phyloP scores from a whole-genome alignment of 2,797 vertebrate genomes.

The Arnoldichthys spilopterus region DNA sequence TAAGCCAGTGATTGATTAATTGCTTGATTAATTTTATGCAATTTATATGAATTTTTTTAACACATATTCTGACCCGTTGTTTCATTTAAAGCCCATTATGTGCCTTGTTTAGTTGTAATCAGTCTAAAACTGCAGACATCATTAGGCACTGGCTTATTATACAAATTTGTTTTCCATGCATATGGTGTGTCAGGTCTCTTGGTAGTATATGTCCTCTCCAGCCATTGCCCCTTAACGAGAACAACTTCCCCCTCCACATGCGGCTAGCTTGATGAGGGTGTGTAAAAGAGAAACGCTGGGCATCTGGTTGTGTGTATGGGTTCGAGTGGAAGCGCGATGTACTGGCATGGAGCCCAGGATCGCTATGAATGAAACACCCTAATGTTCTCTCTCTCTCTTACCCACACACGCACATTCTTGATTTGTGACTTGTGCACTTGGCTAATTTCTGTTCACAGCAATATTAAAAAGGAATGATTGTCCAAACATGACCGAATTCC shows the following conservation, averaged over 20 bases:
- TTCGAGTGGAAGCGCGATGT: not conserved
- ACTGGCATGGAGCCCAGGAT: conserved; percentile 8
- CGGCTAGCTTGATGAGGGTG: not conserved
- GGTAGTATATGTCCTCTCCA: not conserved
- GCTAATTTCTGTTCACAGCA: not conserved
- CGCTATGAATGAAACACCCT: not conserved
- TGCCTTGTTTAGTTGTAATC: not conserved
- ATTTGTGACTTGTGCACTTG: not conserved
- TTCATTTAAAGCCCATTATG: not conserved
- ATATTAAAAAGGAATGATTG: not conserved
- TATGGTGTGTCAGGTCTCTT: not conserved
- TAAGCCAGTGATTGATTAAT: too few species aligned
- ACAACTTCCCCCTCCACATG: not conserved
- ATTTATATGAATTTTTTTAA: not conserved
- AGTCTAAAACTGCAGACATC: not conserved
- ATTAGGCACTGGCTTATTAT: not conserved
- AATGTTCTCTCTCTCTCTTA: not conserved
- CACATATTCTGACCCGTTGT: not conserved
- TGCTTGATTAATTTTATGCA: too few species aligned
- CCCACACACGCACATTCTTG: too few species aligned
- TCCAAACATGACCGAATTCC: too few species aligned
- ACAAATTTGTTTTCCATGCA: not conserved
- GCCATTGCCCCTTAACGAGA: not conserved
- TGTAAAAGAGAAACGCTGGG: not conserved
- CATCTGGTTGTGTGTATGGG: conserved; percentile 7